A percentile compares a stretch with the other conserved stretches of the same genome.
Conservation (phyloP, 92 coral and sea anemone genomes). For the Micromussa lordhowensis region DNA sequence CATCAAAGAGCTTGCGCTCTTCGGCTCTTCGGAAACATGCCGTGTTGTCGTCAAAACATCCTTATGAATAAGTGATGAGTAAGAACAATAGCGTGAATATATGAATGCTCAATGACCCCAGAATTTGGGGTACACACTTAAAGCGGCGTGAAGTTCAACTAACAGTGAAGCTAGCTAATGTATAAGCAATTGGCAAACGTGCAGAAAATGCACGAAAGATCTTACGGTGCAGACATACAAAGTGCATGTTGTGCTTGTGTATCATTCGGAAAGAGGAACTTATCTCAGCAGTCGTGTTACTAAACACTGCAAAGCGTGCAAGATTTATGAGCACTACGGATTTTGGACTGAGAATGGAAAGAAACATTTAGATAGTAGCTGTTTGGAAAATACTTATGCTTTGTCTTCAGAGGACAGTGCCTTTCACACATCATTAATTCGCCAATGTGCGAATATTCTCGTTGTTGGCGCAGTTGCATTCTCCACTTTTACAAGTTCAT, state of each 20-base stretch:
- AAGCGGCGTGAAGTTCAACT: too few relatives aligned
- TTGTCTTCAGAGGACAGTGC: slow-evolving; percentile 57
- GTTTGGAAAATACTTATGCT: slow-evolving; percentile 21
- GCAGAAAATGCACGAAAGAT: too few relatives aligned
- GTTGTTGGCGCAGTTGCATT: slow-evolving; percentile 68
- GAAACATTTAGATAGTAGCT: slow-evolving; percentile 8
- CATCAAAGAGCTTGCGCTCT: too few relatives aligned
- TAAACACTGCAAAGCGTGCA: slow-evolving; percentile 32
- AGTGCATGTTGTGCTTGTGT: not conserved
- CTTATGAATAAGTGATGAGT: too few relatives aligned
- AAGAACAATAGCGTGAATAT: too few relatives aligned
- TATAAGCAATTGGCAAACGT: too few relatives aligned
- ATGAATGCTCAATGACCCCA: too few relatives aligned
- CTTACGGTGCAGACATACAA: too few relatives aligned
- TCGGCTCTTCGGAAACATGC: too few relatives aligned
- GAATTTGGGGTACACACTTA: too few relatives aligned
- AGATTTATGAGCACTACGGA: slow-evolving; percentile 54
- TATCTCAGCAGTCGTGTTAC: slow-evolving; percentile 36
- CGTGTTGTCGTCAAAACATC: too few relatives aligned
- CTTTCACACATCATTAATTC: slow-evolving; percentile 28
- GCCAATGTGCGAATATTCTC: slow-evolving; percentile 41
- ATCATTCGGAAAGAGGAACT: slow-evolving; percentile 13
- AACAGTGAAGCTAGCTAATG: too few relatives aligned
- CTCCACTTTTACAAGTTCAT: slow-evolving; percentile 57
- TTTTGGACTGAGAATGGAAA: slow-evolving; percentile 18